Percentiles rank a stretch among this genome's conserved stretches.
Conservation (phyloP, 2,888 invertebrate species). For the Epinotia demarniana region DNA sequence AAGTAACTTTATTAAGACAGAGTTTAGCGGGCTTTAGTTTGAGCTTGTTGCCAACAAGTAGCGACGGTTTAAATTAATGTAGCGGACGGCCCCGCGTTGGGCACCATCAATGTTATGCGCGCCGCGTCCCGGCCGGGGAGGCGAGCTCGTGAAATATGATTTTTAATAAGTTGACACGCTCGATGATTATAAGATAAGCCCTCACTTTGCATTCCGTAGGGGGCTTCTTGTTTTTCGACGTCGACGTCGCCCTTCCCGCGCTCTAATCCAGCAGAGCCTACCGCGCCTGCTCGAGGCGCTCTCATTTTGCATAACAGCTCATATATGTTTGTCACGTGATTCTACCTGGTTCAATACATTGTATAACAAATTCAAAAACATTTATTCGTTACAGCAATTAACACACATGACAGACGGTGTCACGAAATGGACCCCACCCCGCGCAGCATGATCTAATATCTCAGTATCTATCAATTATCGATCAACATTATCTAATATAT, state of each 20-base stretch:
- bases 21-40: conserved; percentile 56
- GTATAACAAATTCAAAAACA: background rate
- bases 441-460: too few relatives aligned
- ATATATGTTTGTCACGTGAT: conserved; percentile 58
- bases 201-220: conserved; percentile 82
- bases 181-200: conserved; percentile 85
- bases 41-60: conserved; percentile 62
- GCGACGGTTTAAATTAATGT: conserved; percentile 65
- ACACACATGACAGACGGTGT: too few relatives aligned
- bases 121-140: conserved; percentile 62
- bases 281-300: conserved; percentile 54
- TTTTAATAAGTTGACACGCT: conserved; percentile 85
- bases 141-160: conserved; percentile 82
- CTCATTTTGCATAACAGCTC: conserved; percentile 58
- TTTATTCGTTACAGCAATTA: too few relatives aligned
- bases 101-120: conserved; percentile 64
- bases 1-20: conserved; percentile 42
- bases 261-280: conserved; percentile 75
- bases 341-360: conserved; percentile 48
- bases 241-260: conserved; percentile 64
- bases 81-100: conserved; percentile 48
- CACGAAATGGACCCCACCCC: too few relatives aligned
- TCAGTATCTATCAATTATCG: too few relatives aligned
- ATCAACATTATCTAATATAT: too few relatives aligned
- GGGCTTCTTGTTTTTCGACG: conserved; percentile 76